phyloP scores from a whole-genome alignment of 64 coral and sea anemone genomes.

The Porites lutea region DNA sequence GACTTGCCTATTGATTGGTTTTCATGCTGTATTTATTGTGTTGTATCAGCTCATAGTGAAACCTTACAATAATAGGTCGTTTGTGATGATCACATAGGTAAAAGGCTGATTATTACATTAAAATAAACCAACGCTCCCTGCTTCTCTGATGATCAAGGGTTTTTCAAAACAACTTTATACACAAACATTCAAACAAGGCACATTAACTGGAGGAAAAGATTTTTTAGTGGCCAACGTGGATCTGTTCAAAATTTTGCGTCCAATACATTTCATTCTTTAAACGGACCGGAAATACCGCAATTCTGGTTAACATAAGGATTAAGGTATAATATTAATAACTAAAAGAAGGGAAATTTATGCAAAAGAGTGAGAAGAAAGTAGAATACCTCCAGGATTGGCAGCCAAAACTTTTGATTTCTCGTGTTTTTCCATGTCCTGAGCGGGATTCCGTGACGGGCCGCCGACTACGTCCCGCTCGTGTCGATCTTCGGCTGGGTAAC shows the following conservation, averaged over 20 bases:
- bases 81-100: neutral
- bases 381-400: constrained; percentile 1
- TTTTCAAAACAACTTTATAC: neutral
- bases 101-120: neutral
- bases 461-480: constrained; percentile 34
- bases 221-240: neutral
- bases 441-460: constrained; percentile 28
- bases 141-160: neutral
- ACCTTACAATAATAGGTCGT: neutral
- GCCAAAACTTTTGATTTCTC: constrained; percentile 45
- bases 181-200: neutral
- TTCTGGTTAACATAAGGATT: neutral
- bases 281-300: neutral
- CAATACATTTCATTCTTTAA: neutral
- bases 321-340: neutral
- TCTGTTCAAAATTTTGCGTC: neutral
- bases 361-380: neutral
- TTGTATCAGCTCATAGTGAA: neutral
- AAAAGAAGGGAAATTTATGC: neutral
- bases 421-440: constrained; percentile 30
- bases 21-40: too few species aligned
- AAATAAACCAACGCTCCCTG: neutral
- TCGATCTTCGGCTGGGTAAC: constrained; percentile 45
- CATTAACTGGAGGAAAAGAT: neutral
- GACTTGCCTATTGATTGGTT: too few species aligned